Conservation (phyloP, 2,797 vertebrate genomes). For the Sebastes oblongus region DNA sequence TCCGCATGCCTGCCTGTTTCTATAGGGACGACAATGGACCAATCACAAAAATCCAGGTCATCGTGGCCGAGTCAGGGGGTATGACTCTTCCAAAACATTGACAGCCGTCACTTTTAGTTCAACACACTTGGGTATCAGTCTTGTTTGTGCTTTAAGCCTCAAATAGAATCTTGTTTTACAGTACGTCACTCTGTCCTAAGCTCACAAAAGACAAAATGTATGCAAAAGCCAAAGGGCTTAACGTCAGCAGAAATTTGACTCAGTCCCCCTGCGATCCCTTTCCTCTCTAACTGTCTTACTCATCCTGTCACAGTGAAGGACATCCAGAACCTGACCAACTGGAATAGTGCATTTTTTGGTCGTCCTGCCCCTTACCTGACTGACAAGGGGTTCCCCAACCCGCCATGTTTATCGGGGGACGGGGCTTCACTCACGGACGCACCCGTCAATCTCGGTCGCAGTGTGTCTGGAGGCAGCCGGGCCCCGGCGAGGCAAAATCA, state of each 20-base stretch:
- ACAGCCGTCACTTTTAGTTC: constrained; percentile 49
- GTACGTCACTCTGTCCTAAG: constrained; percentile 13
- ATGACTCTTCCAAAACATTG: constrained; percentile 65
- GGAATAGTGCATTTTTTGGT: constrained; percentile 89
- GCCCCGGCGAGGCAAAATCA: constrained; percentile 12
- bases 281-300: constrained; percentile 1
- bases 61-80: constrained; percentile 94
- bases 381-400: constrained; percentile 92
- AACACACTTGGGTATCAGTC: constrained; percentile 10
- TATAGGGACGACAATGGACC: constrained; percentile 96
- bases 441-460: constrained; percentile 29
- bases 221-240: constrained; percentile 14
- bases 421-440: constrained; percentile 53
- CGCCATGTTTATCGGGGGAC: constrained; percentile 77
- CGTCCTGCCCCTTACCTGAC: constrained; percentile 91
- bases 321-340: constrained; percentile 90
- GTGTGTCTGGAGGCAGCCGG: constrained; percentile 6
- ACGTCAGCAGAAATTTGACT: constrained; percentile 33
- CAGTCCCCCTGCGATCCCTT: background rate
- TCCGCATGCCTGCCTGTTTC: constrained; percentile 94
- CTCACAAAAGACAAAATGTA: constrained; percentile 22
- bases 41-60: constrained; percentile 93
- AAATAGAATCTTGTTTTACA: constrained; percentile 20
- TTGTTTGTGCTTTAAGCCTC: constrained; percentile 15
- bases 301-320: constrained; percentile 80